phyloP scores from a whole-genome alignment of 2,113 vertebrate genomes.

The Gymnarchus niloticus region DNA sequence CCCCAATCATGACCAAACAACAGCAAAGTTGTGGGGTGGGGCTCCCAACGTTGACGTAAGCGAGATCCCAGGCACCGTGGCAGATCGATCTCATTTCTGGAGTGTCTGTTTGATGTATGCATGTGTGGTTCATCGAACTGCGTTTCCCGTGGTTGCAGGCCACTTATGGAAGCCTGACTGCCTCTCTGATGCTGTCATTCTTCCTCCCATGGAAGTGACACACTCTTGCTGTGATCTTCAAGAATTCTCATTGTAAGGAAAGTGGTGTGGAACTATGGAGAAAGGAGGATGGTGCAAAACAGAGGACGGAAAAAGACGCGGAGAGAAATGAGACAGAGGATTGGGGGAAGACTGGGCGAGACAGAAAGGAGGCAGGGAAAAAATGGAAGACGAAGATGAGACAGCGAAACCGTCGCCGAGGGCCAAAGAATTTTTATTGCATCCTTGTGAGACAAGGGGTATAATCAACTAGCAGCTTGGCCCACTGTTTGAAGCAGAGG shows the following conservation, averaged over 20 bases:
- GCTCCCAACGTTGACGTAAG: no score
- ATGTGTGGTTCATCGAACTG: no score
- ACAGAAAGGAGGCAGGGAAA: neutral
- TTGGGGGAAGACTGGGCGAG: neutral
- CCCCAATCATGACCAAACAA: neutral
- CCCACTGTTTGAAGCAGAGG: conserved; percentile 50
- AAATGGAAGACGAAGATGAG: neutral
- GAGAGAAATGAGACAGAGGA: neutral
- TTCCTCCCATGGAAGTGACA: neutral
- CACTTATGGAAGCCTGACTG: no score
- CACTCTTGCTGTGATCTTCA: neutral
- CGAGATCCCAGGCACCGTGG: no score
- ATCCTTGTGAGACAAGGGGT: conserved; percentile 8
- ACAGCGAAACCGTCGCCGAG: neutral
- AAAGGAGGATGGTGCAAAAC: neutral
- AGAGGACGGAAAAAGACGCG: neutral
- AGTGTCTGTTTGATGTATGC: no score
- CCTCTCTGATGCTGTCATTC: neutral
- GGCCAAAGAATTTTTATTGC: conserved; percentile 17
- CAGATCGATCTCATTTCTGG: no score
- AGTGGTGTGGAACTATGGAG: no score
- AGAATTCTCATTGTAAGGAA: neutral
- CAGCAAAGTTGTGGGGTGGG: no score
- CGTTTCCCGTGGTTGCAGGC: no score
- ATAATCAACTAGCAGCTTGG: conserved; percentile 14